Base-by-base conservation (phyloP, 2,113 vertebrate species). In the Echinops telfairi region DNA sequence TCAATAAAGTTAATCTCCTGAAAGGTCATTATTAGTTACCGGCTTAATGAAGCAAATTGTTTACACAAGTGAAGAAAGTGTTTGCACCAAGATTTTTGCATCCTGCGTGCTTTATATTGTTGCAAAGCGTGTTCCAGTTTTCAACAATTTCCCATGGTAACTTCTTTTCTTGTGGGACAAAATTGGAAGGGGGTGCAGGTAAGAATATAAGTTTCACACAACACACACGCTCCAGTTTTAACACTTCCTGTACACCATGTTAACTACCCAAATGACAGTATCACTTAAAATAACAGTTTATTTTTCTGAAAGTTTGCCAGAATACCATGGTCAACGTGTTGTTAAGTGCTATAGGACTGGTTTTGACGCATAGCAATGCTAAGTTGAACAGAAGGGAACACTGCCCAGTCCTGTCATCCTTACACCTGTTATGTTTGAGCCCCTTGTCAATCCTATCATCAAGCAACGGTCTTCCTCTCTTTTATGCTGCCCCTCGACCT, bases 71-170 rank as follows among this genome's bases (percentile, higher is more conserved):
- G 58, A 20, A 60, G 58, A 83, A 88, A 80, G 92, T 20, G 80
- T 92, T 85, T 76, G 40, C 90, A 83, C 20, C 22, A 12, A 60
- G 3, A 93, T 88, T 93, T 47, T 40, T 83, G 22, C 80, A 38
- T 47, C 89, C 22, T 75, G 20, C 6, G 22, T 94, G 16, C 66
- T 94, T 92, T 89, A 68, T 66, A 83, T 88, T 86, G n/a, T 95
- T 92, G 43, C 58, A 90, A 38, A 81, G 0, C 60, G 36, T 64
- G 27, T 93, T 92, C 16, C 19, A 83, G 17, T 70, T 89, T 82
- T 88, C 76, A 91, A 43, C 15, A 84, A 70, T 94, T 83, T 10
- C 79, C 73, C 38, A 0, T 31, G 57, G 80, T 70, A 79, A 0
- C 33, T 85, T 89, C 89, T 70, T 87, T 93, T 95, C 64, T 68